phyloP scores from a whole-genome alignment of 2,113 vertebrate species.

The Ceuthmochares aereus region DNA sequence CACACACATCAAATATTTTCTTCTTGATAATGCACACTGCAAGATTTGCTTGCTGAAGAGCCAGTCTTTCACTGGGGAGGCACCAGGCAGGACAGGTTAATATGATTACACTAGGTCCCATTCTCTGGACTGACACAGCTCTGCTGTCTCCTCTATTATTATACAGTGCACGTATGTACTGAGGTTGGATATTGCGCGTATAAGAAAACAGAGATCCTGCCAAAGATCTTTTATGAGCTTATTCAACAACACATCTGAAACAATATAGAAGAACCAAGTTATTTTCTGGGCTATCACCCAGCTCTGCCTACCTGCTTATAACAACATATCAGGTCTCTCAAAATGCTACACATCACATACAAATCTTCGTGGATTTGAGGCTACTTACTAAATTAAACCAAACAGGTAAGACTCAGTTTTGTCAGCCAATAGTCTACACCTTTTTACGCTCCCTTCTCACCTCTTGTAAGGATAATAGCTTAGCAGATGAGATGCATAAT shows the following conservation, averaged over 20 bases:
- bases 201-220: not conserved
- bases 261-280: not conserved
- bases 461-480: not conserved
- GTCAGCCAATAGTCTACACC: not conserved
- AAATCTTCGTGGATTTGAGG: not conserved
- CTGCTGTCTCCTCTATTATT: not conserved
- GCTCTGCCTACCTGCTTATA: not conserved
- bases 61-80: not conserved
- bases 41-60: not conserved
- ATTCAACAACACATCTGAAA: not conserved
- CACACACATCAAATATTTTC: not conserved
- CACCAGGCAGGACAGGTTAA: not conserved
- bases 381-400: not conserved
- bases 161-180: not conserved
- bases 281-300: not conserved
- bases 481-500: not conserved
- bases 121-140: not conserved
- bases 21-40: not conserved
- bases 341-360: not conserved
- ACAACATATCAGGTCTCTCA: not conserved
- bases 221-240: not conserved
- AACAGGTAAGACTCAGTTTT: not conserved
- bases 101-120: not conserved
- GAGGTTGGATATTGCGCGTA: not conserved
- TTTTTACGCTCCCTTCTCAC: not conserved